These are phyloP conservation scores for Lophochroa leadbeateri DNA, from an alignment of 2,113 vertebrate genomes.

Conservation along the genomic window DNA sequence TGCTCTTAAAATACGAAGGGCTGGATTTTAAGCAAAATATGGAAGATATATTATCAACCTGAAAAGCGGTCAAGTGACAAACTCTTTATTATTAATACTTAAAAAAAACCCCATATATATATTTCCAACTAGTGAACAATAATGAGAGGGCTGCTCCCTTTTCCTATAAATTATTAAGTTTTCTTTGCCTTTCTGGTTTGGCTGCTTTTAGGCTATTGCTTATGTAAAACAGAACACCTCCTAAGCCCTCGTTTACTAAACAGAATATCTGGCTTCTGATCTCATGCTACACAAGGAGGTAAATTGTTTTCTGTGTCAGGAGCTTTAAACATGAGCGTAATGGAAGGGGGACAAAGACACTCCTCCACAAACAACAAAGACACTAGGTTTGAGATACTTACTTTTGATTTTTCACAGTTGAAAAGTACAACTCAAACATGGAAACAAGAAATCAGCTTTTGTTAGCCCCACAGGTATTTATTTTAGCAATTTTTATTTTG, in stretches of 20 bases:
- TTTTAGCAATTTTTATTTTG: not conserved
- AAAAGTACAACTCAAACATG: not conserved
- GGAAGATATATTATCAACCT: not conserved
- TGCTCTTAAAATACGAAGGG: conserved; percentile 1
- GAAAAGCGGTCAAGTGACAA: not conserved
- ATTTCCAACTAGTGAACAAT: not conserved
- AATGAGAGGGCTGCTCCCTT: not conserved
- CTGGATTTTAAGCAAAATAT: conserved; percentile 23
- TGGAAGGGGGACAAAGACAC: not conserved
- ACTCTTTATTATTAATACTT: not conserved
- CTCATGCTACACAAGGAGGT: not conserved
- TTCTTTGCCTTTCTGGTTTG: conserved; percentile 36
- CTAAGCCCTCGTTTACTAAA: conserved; percentile 35
- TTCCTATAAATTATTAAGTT: conserved; percentile 5
- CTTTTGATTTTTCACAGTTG: not conserved
- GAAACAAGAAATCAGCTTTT: not conserved
- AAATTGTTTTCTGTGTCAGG: conserved; percentile 19
- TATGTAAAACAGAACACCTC: conserved; percentile 64
- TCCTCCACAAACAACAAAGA: not conserved
- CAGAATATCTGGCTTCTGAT: conserved; percentile 51
- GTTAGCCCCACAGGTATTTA: not conserved
- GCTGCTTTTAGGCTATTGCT: conserved; percentile 47
- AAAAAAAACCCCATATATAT: not conserved
- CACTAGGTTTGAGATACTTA: not conserved
- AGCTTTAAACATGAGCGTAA: not conserved